These are phyloP conservation scores for Prietella phreatophila DNA, from an alignment of 2,113 vertebrate genomes.

Conservation along the genomic window DNA sequence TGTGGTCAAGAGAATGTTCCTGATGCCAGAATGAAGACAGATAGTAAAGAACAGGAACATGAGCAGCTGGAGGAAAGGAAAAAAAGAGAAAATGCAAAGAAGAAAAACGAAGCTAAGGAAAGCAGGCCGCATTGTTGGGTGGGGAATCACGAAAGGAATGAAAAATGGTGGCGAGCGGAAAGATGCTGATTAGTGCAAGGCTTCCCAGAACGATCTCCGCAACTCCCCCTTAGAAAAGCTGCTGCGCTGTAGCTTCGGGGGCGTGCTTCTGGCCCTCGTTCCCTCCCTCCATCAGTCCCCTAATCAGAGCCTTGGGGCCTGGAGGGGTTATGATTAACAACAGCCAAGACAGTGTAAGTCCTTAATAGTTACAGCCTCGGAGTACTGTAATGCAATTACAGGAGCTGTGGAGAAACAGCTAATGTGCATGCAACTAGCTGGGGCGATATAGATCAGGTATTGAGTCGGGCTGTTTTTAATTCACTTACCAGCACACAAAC, in stretches of 20 bases:
- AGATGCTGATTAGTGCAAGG: conserved; percentile 66
- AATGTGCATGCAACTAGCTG: conserved; percentile 74
- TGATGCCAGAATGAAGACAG: conserved; percentile 57
- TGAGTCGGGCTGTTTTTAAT: conserved; percentile 77
- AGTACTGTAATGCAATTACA: conserved; percentile 79
- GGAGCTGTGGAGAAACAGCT: conserved; percentile 75
- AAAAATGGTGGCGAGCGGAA: conserved; percentile 54
- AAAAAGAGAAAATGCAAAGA: conserved; percentile 35
- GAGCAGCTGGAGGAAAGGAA: conserved; percentile 37
- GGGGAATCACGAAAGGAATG: conserved; percentile 49
- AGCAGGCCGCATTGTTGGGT: conserved; percentile 64
- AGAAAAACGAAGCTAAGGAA: conserved; percentile 32
- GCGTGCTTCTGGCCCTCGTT: conserved; percentile 52
- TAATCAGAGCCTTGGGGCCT: conserved; percentile 67
- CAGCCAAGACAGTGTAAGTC: conserved; percentile 74
- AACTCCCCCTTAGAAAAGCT: conserved; percentile 29
- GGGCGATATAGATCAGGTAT: conserved; percentile 77
- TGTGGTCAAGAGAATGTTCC: conserved; percentile 55
- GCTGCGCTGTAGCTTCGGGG: conserved; percentile 17
- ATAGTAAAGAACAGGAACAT: conserved; percentile 53
- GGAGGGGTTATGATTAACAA: conserved; percentile 72
- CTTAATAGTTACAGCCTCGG: conserved; percentile 74
- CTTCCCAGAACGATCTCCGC: conserved; percentile 49
- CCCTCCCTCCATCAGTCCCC: conserved; percentile 56
- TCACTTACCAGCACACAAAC: conserved; percentile 78